Conservation (phyloP, 2,113 vertebrate species). For the Xiphophorus maculatus region DNA sequence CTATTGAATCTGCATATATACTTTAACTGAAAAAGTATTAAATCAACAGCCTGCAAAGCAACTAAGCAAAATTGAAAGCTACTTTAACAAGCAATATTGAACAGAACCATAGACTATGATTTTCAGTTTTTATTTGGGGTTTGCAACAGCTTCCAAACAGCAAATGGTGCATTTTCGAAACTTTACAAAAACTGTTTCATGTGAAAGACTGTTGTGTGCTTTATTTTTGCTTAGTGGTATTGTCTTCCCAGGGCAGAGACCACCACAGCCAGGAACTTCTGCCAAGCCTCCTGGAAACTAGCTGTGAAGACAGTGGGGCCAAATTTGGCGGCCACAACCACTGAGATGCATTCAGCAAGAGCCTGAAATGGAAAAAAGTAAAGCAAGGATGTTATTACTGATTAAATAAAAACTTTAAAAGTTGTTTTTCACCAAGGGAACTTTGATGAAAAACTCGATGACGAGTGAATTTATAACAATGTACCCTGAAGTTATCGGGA, state of each 20-base stretch:
- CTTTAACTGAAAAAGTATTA: background rate
- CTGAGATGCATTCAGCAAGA: conserved; percentile 12
- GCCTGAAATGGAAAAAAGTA: background rate
- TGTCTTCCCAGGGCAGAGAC: conserved; percentile 20
- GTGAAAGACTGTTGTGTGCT: background rate
- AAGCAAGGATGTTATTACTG: background rate
- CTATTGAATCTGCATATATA: background rate
- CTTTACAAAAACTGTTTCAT: background rate
- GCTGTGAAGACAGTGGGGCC: conserved; percentile 67
- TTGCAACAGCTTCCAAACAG: background rate
- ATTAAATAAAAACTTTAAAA: background rate
- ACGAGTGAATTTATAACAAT: background rate
- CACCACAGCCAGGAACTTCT: conserved; percentile 80
- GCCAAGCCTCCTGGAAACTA: conserved; percentile 68
- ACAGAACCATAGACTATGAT: background rate
- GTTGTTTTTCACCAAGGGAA: background rate
- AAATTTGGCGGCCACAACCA: conserved; percentile 66
- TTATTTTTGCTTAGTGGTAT: conserved; percentile 1
- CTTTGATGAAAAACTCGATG: background rate
- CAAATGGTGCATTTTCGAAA: background rate
- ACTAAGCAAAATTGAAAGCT: background rate
- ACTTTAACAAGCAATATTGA: background rate
- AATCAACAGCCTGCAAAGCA: background rate
- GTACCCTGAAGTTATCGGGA: conserved; percentile 87
- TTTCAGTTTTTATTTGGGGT: conserved; percentile 18